phyloP scores from a whole-genome alignment of 2,797 vertebrate genomes.

The Adelosebastes latens region DNA sequence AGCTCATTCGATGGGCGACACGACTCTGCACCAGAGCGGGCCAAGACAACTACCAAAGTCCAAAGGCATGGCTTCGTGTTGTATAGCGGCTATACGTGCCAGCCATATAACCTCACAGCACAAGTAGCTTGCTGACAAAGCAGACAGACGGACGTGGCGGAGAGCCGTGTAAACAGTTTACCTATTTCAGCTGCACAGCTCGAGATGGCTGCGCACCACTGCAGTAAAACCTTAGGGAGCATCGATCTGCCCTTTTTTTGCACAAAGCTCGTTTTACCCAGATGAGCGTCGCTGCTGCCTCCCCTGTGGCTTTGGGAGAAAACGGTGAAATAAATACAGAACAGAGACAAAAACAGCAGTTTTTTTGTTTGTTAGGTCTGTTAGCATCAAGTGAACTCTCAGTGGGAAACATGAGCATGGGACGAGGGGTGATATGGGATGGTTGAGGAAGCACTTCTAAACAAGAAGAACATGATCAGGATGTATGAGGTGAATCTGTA shows the following conservation, averaged over 20 bases:
- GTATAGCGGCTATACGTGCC: slow-evolving; percentile 37
- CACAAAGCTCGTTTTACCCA: slow-evolving; percentile 73
- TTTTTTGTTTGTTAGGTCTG: slow-evolving; percentile 49
- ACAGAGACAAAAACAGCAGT: slow-evolving; percentile 59
- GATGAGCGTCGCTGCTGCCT: slow-evolving; percentile 57
- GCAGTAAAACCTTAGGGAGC: slow-evolving; percentile 85
- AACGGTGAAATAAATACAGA: slow-evolving; percentile 64
- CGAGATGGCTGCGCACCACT: slow-evolving; percentile 80
- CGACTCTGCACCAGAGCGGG: slow-evolving; percentile 18
- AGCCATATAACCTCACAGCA: slow-evolving; percentile 59
- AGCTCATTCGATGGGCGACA: slow-evolving; percentile 34
- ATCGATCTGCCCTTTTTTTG: slow-evolving; percentile 75
- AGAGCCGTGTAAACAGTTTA: slow-evolving; percentile 62
- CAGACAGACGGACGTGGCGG: slow-evolving; percentile 57
- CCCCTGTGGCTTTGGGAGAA: slow-evolving; percentile 64
- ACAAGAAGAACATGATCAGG: neutral
- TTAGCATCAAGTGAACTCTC: slow-evolving; percentile 41
- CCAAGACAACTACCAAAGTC: slow-evolving; percentile 6
- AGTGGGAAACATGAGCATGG: slow-evolving; percentile 20
- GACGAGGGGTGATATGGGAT: slow-evolving; percentile 16
- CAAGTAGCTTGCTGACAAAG: slow-evolving; percentile 66
- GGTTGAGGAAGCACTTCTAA: slow-evolving; percentile 35
- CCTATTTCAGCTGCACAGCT: slow-evolving; percentile 81
- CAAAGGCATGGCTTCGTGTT: slow-evolving; percentile 34
- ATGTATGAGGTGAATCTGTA: neutral